Conservation (phyloP, 2,113 vertebrate species). For the Oncorhynchus nerka region DNA sequence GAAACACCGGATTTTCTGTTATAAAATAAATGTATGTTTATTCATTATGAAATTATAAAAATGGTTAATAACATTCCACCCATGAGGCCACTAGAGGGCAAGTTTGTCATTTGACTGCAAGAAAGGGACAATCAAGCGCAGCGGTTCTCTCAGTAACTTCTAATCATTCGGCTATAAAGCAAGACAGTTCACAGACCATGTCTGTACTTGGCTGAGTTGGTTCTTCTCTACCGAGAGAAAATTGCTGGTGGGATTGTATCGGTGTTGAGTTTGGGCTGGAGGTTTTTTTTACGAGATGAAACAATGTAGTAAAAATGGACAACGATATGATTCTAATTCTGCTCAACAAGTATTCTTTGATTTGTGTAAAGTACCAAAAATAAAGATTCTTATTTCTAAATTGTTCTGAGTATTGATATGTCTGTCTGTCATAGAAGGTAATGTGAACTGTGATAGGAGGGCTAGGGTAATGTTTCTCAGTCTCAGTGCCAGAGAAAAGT, state of each 20-base stretch:
- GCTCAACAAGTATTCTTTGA: not conserved
- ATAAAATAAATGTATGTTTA: no score
- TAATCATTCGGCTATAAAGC: not conserved
- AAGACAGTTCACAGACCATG: not conserved
- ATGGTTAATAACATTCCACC: no score
- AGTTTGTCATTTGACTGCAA: not conserved
- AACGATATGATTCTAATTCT: not conserved
- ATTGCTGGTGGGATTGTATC: conserved; percentile 36
- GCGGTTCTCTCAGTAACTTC: not conserved
- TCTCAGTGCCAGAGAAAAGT: conserved; percentile 22
- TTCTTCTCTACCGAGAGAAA: conserved; percentile 11
- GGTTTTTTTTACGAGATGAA: conserved; percentile 19
- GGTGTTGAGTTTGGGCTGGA: conserved; percentile 22
- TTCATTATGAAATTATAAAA: no score
- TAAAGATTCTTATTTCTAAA: conserved; percentile 3
- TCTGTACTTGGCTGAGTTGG: conserved; percentile 25
- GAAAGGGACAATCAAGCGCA: not conserved
- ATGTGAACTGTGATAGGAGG: not conserved
- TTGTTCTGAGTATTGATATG: not conserved
- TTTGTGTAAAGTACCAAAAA: not conserved
- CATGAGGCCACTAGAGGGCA: no score
- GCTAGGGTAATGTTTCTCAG: conserved; percentile 13
- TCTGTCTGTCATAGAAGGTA: not conserved
- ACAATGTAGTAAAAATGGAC: conserved; percentile 27
- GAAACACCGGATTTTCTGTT: no score